phyloP scores from a whole-genome alignment of 2,797 vertebrate species.

The Cryptoprocta ferox region DNA sequence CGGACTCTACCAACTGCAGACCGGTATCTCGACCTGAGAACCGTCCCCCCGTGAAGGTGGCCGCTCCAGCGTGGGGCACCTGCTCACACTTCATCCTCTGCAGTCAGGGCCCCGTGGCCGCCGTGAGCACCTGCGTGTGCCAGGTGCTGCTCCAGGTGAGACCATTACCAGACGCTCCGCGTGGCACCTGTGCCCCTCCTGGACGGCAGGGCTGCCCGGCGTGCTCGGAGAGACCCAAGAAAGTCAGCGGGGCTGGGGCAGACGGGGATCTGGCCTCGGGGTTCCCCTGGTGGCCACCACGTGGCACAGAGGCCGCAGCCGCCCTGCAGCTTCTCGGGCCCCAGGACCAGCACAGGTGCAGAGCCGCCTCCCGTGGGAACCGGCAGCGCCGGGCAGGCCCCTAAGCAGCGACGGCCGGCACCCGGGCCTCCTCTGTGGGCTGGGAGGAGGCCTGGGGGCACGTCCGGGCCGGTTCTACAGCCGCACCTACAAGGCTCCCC shows the following conservation, averaged over 20 bases:
- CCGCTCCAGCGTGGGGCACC: neutral
- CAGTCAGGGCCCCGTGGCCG: fast-evolving
- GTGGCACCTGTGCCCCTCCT: neutral
- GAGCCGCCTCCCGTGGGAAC: neutral
- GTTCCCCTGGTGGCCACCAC: neutral
- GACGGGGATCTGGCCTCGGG: neutral
- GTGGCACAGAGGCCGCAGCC: fast-evolving
- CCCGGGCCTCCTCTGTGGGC: neutral
- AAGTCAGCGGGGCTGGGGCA: neutral
- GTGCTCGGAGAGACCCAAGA: neutral
- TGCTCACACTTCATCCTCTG: neutral
- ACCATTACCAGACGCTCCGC: fast-evolving
- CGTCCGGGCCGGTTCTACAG: neutral
- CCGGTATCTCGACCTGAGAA: no score
- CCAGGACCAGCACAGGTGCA: neutral
- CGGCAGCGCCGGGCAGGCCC: neutral
- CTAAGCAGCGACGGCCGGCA: neutral
- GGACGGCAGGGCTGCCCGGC: neutral
- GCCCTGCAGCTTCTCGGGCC: fast-evolving
- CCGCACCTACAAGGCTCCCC: neutral
- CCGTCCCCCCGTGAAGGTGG: neutral
- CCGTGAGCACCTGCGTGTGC: fast-evolving
- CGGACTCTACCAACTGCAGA: neutral
- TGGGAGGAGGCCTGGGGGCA: neutral
- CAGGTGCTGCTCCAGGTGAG: neutral